Percentiles rank a stretch among this genome's conserved stretches.
These are phyloP conservation scores for Geopemphigus sp. DNA, from an alignment of 1,140 invertebrate genomes.

Conservation along the genomic window DNA sequence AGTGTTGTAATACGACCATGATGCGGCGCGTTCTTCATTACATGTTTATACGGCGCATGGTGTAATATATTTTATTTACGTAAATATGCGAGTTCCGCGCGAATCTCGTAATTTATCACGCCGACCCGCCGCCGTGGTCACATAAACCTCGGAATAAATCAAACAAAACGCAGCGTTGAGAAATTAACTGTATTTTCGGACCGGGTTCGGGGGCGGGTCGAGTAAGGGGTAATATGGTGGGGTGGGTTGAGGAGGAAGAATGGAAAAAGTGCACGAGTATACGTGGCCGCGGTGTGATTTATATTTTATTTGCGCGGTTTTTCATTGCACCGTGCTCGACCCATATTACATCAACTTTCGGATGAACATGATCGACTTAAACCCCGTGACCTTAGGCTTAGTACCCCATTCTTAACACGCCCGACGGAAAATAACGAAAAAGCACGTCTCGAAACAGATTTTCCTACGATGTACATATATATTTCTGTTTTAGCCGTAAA, in stretches of 20 bases:
- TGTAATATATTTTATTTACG: not conserved
- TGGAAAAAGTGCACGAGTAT: not conserved
- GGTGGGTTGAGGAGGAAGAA: no score
- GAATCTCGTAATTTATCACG: not conserved
- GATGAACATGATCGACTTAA: not conserved
- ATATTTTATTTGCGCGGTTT: not conserved
- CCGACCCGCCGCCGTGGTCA: not conserved
- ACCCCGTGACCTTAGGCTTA: no score
- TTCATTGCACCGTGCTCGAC: not conserved
- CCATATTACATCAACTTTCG: not conserved
- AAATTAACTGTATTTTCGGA: slow-evolving; percentile 18
- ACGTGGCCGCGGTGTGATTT: not conserved
- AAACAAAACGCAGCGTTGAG: slow-evolving; percentile 6
- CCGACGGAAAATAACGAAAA: no score
- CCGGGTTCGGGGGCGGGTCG: no score
- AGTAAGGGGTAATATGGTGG: no score
- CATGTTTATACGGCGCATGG: not conserved
- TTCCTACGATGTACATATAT: no score
- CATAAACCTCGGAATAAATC: slow-evolving; percentile 18
- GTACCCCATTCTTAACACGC: no score
- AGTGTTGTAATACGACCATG: not conserved
- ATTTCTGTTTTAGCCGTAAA: no score
- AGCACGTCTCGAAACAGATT: no score
- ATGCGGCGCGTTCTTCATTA: not conserved
- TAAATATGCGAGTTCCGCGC: not conserved